Evolutionary conservation across 2,888 invertebrate genomes (phyloP), one percentile per base, ranked within the genome.

Genomic region (Cinara cedri): DNA sequence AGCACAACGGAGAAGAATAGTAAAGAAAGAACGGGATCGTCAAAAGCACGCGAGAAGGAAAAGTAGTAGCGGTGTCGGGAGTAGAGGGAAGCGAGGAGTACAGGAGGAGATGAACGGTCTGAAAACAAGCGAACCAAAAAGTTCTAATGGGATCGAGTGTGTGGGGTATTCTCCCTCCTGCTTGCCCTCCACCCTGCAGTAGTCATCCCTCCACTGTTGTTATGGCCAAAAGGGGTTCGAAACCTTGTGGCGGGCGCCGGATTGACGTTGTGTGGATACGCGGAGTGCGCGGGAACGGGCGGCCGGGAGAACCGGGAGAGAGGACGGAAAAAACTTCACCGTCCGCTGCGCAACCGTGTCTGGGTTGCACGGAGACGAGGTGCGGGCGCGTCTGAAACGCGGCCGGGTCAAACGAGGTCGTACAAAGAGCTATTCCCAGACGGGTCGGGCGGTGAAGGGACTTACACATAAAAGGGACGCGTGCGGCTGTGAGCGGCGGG

Each of bases 381-480:
- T 55, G 76, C 21, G 76, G 66, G 57, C 57, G 57, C 57, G 55
- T 78, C 68, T 78, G 76, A 78, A 78, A 78, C 34, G 66, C 75
- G 75, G 68, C 68, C 46, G 68, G 76, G 76, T 78, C 68, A 78
- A 78, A 78, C 76, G 68, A 68, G 76, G 76, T 78, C 68, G 68
- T 68, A 78, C 76, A 70, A 78, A 78, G 76, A 78, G 76, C 76
- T 78, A 78, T 78, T 78, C 66, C 76, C 76, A 78, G 76, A 78
- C 76, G 49, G 76, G 21, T 68, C 49, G 14, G 68, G 76, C 34
- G 76, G 68, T 51, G 76, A 78, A 78, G 76, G 76, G 60, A 78
- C 34, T 4, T 26, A 60, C 21, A 68, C 68, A 70, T 57, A 57
- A 60, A 68, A 78, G n/a, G 68, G 49, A 44, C 24, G 76, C 24